A percentile compares a stretch with the other conserved stretches of the same genome.
phyloP scores from a whole-genome alignment of 2,888 invertebrate species.

The Cistogaster globosa region DNA sequence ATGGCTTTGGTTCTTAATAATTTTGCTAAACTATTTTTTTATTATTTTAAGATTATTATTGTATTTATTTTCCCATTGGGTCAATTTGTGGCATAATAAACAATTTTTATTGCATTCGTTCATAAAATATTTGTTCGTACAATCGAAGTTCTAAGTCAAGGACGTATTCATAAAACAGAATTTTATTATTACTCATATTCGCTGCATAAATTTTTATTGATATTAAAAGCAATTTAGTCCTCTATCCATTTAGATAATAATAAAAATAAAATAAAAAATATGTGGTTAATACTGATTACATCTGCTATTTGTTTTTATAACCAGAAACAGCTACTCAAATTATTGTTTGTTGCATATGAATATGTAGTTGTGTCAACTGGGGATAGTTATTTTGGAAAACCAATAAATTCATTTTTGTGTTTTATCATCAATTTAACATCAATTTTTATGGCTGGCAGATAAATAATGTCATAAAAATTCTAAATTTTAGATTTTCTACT shows the following conservation, averaged over 20 bases:
- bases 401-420: background rate
- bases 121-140: background rate
- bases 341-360: background rate
- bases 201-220: slow-evolving; percentile 25
- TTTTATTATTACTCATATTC: slow-evolving; percentile 10
- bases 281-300: background rate
- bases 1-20: too few relatives aligned
- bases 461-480: slow-evolving; percentile 15
- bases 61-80: slow-evolving; percentile 1
- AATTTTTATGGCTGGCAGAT: slow-evolving; percentile 4
- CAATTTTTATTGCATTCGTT: background rate
- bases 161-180: slow-evolving; percentile 50
- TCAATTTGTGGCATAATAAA: background rate
- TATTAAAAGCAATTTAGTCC: slow-evolving; percentile 31
- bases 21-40: background rate
- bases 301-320: slow-evolving; percentile 29
- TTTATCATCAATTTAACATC: slow-evolving; percentile 4
- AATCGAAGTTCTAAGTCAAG: slow-evolving; percentile 56
- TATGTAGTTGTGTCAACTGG: background rate
- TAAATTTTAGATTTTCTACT: background rate
- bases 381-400: background rate
- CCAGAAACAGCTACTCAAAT: slow-evolving; percentile 7
- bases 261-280: slow-evolving; percentile 4
- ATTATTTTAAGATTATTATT: background rate
- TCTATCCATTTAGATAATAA: slow-evolving; percentile 13